phyloP scores from a whole-genome alignment of 2,797 vertebrate species.

The Sciurus carolinensis region DNA sequence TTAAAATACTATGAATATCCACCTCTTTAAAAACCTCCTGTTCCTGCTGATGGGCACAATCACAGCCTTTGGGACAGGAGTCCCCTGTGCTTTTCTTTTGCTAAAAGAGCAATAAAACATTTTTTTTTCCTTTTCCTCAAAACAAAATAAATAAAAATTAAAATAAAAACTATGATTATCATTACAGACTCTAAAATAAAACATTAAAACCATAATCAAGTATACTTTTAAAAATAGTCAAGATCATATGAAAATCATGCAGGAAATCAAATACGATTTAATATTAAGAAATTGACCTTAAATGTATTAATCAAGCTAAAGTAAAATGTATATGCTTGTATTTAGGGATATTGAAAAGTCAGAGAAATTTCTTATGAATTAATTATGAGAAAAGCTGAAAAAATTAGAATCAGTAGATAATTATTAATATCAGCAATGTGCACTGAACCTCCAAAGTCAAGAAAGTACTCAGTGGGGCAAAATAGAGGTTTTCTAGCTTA shows the following conservation, averaged over 20 bases:
- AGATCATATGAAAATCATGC: not conserved
- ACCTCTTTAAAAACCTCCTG: too few relatives aligned
- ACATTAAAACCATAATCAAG: not conserved
- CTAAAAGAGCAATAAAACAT: too few relatives aligned
- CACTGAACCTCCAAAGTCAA: not conserved
- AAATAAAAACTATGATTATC: not conserved
- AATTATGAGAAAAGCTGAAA: not conserved
- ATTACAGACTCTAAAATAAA: not conserved
- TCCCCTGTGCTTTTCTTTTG: too few relatives aligned
- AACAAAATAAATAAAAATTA: too few relatives aligned
- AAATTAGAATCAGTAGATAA: not conserved
- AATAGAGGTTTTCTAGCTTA: not conserved
- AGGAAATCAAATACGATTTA: not conserved
- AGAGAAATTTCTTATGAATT: not conserved
- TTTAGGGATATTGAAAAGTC: not conserved
- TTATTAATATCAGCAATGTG: not conserved
- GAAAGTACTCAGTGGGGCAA: not conserved
- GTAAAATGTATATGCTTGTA: not conserved
- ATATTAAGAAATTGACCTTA: not conserved
- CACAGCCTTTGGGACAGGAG: too few relatives aligned
- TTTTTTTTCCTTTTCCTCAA: too few relatives aligned
- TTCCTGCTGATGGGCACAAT: too few relatives aligned
- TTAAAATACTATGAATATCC: not conserved
- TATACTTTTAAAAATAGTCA: not conserved
- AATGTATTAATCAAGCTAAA: not conserved